These are phyloP conservation scores for Orthosia gothica DNA, from an alignment of 2,888 invertebrate species.

Conservation along the genomic window DNA sequence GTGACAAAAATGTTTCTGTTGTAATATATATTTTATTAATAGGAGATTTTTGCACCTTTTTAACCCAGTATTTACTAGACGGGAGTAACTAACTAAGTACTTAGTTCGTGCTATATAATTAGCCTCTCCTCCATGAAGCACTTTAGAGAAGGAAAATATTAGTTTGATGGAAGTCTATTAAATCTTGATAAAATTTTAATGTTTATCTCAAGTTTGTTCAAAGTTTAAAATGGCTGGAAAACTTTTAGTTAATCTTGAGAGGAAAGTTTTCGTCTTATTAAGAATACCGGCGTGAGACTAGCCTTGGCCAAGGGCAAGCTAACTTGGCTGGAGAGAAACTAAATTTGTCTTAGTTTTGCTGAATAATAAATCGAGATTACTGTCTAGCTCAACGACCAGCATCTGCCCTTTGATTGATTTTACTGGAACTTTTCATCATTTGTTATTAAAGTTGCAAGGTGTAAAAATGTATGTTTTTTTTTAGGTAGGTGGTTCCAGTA, in stretches of 20 bases:
- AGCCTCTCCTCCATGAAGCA: neutral
- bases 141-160: slow-evolving; percentile 2
- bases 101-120: slow-evolving; percentile 22
- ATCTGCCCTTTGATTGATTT: slow-evolving; percentile 3
- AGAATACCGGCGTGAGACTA: slow-evolving; percentile 1
- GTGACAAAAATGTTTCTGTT: neutral
- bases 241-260: slow-evolving; percentile 45
- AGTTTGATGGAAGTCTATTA: slow-evolving; percentile 28
- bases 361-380: slow-evolving; percentile 14
- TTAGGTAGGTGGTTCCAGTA: neutral
- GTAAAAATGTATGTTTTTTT: neutral
- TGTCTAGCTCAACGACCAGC: slow-evolving; percentile 9
- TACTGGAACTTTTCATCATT: slow-evolving; percentile 9
- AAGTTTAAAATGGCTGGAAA: slow-evolving; percentile 36
- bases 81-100: neutral
- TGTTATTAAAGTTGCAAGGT: neutral
- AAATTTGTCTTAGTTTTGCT: slow-evolving; percentile 1
- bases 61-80: neutral
- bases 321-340: neutral
- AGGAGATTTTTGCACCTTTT: too few species aligned
- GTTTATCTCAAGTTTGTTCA: slow-evolving; percentile 35
- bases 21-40: neutral
- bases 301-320: slow-evolving; percentile 2
- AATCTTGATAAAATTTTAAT: slow-evolving; percentile 40
- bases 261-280: slow-evolving; percentile 35